Conservation (phyloP, 2,888 invertebrate genomes). For the Euclidia mi region DNA sequence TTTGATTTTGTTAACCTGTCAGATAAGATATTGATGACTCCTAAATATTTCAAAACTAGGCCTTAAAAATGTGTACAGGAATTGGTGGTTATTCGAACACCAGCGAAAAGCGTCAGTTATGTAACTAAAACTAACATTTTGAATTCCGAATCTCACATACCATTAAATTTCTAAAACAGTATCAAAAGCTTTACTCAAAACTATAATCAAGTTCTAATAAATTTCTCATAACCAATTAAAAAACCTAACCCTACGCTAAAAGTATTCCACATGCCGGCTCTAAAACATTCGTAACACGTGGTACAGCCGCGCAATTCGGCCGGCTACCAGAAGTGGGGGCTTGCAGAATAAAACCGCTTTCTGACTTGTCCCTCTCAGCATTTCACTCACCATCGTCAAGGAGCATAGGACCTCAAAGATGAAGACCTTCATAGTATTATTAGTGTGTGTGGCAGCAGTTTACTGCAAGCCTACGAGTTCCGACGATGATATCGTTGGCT, state of each 20-base stretch:
- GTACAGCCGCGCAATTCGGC: constrained; percentile 69
- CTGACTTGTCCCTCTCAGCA: constrained; percentile 75
- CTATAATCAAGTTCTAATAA: constrained; percentile 14
- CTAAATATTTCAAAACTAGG: too few relatives aligned
- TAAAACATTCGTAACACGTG: constrained; percentile 62
- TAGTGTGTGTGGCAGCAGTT: constrained; percentile 87
- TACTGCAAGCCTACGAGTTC: constrained; percentile 85
- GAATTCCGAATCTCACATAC: not conserved
- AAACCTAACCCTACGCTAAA: constrained; percentile 28
- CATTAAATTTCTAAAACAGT: not conserved
- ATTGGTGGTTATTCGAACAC: too few relatives aligned
- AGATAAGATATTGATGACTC: too few relatives aligned
- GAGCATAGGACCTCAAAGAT: constrained; percentile 71
- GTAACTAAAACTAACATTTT: too few relatives aligned
- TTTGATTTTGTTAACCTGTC: too few relatives aligned
- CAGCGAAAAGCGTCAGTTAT: too few relatives aligned
- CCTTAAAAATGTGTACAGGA: too few relatives aligned
- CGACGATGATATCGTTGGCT: constrained; percentile 89
- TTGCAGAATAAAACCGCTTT: constrained; percentile 82
- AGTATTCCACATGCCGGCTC: constrained; percentile 62
- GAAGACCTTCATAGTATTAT: constrained; percentile 83
- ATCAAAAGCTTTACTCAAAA: constrained; percentile 1
- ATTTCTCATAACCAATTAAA: constrained; percentile 22
- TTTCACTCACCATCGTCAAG: constrained; percentile 76
- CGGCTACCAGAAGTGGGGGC: constrained; percentile 76